Percentiles rank a stretch among this genome's conserved stretches.
Conservation (phyloP, 2,888 invertebrate genomes). For the Cyaniris semiargus region DNA sequence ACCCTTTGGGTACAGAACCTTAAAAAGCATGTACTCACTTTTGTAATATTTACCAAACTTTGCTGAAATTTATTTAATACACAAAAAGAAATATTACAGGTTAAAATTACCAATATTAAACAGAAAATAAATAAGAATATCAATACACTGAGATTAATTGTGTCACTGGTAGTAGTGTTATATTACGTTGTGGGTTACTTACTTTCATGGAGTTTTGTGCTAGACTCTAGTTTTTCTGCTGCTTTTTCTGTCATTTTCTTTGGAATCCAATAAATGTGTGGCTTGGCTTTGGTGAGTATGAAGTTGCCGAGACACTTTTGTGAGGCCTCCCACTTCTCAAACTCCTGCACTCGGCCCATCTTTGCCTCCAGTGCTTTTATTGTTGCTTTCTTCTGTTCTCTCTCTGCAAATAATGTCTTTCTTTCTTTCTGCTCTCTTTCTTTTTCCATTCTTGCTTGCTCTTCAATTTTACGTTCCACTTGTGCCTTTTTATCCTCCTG, state of each 20-base stretch:
- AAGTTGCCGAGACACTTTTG: conserved; percentile 89
- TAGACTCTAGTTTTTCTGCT: conserved; percentile 83
- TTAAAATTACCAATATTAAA: neutral
- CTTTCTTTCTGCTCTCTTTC: conserved; percentile 90
- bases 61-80: neutral
- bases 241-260: conserved; percentile 86
- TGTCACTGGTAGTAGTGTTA: neutral
- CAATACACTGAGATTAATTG: neutral
- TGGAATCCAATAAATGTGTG: conserved; percentile 93
- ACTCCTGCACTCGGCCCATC: conserved; percentile 92
- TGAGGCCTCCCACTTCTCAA: conserved; percentile 89
- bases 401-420: conserved; percentile 90
- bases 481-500: conserved; percentile 82
- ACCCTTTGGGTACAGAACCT: too few relatives aligned
- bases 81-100: neutral
- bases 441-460: conserved; percentile 92
- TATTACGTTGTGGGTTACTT: conserved; percentile 52
- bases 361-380: conserved; percentile 94
- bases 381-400: conserved; percentile 93
- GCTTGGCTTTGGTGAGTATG: conserved; percentile 92
- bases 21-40: neutral
- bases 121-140: neutral
- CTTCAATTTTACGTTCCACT: conserved; percentile 96
- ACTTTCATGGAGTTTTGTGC: conserved; percentile 84
- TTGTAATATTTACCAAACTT: neutral